A percentile compares a stretch with the other conserved stretches of the same genome.
phyloP scores from a whole-genome alignment of 2,797 vertebrate species.

The Lagorchestes hirsutus region DNA sequence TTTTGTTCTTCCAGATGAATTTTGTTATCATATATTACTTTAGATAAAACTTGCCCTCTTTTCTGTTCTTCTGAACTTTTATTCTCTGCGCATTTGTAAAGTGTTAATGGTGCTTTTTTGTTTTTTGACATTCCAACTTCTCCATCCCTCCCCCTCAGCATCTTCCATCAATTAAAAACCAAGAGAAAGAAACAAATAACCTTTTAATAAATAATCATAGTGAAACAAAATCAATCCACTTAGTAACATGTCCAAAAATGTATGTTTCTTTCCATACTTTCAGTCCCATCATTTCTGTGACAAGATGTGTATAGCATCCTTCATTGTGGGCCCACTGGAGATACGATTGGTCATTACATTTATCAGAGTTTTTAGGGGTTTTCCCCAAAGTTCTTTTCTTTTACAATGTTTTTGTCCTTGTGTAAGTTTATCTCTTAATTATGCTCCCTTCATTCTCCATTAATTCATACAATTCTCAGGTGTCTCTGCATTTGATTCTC shows the following conservation, averaged over 20 bases:
- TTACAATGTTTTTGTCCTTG: not conserved
- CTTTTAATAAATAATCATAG: not conserved
- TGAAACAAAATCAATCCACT: too few relatives aligned
- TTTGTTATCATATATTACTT: too few relatives aligned
- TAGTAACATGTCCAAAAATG: too few relatives aligned
- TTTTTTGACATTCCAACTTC: too few relatives aligned
- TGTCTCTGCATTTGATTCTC: not conserved
- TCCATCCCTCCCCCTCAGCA: too few relatives aligned
- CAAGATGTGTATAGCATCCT: not conserved
- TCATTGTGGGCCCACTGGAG: not conserved
- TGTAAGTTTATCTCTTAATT: not conserved
- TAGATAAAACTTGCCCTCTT: too few relatives aligned
- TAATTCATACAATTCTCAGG: not conserved
- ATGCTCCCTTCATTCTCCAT: not conserved
- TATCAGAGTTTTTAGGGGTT: not conserved
- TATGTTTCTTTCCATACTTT: too few relatives aligned
- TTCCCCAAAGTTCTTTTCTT: not conserved
- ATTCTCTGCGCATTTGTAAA: too few relatives aligned
- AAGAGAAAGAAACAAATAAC: not conserved
- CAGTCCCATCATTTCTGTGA: too few relatives aligned
- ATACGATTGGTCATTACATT: not conserved
- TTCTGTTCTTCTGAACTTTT: too few relatives aligned
- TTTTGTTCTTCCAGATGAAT: too few relatives aligned
- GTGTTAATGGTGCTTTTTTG: too few relatives aligned
- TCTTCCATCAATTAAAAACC: not conserved